phyloP scores from a whole-genome alignment of 2,797 vertebrate genomes.

The Tolypeutes matacus region DNA sequence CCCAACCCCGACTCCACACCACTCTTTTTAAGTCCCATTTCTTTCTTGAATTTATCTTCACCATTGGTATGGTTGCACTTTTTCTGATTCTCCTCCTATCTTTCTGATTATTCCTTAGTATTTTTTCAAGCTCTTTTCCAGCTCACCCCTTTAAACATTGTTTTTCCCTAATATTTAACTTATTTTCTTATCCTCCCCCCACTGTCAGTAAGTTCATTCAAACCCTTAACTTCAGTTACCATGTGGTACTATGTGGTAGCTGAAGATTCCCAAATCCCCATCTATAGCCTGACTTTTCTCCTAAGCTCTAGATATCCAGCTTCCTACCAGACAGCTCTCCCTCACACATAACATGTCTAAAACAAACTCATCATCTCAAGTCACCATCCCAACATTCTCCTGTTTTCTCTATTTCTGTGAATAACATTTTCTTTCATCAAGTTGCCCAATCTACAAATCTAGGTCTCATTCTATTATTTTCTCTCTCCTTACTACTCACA shows the following conservation, averaged over 20 bases:
- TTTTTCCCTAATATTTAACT: neutral
- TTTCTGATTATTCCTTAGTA: conserved; percentile 7
- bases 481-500: neutral
- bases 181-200: neutral
- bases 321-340: neutral
- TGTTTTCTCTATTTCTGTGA: neutral
- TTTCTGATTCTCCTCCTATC: neutral
- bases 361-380: neutral
- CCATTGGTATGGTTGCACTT: neutral
- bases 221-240: neutral
- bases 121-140: neutral
- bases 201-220: neutral
- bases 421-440: neutral
- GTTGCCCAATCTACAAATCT: neutral
- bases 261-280: neutral
- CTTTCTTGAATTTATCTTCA: neutral
- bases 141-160: neutral
- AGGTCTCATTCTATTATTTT: neutral
- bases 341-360: neutral
- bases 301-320: too few species aligned
- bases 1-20: neutral
- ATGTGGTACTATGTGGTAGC: too few species aligned
- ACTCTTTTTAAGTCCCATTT: neutral
- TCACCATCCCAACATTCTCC: neutral
- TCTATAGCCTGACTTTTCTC: neutral